These are phyloP conservation scores for Hypocryptadius cinnamomeus DNA, from an alignment of 2,113 vertebrate genomes.

Conservation along the genomic window DNA sequence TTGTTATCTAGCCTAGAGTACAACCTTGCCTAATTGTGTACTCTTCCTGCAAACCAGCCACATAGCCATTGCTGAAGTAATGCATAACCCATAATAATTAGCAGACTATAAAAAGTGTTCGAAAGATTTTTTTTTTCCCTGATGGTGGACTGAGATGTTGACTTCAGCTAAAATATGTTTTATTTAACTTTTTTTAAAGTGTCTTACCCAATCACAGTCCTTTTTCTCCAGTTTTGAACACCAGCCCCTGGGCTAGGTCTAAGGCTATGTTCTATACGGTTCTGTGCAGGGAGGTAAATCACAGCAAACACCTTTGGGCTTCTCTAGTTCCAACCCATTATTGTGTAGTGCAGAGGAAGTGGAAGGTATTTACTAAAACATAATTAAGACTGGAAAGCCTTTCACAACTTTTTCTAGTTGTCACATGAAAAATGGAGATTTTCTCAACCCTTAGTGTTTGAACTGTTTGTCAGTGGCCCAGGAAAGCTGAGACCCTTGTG, in stretches of 20 bases:
- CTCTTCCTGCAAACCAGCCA: neutral
- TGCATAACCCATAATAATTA: neutral
- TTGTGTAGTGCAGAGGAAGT: neutral
- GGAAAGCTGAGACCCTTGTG: neutral
- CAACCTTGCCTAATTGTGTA: neutral
- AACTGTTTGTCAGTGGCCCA: neutral
- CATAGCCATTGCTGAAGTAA: neutral
- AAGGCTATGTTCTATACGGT: neutral
- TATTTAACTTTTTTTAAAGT: neutral
- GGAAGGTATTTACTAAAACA: neutral
- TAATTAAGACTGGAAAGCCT: neutral
- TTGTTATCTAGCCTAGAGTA: neutral
- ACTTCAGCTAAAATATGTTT: neutral
- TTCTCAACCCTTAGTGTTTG: neutral
- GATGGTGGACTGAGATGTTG: neutral
- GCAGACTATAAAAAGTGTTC: neutral
- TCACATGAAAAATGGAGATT: neutral
- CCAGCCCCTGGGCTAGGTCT: neutral
- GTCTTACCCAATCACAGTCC: neutral
- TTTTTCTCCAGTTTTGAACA: neutral
- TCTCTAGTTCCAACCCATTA: neutral
- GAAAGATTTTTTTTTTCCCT: neutral
- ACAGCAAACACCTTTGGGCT: neutral
- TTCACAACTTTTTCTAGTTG: neutral
- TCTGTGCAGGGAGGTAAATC: neutral